A percentile compares a stretch with the other conserved stretches of the same genome.
Evolutionary conservation across 1,140 invertebrate species (phyloP).

Genomic region (Leptinotarsa undecemlineata): DNA sequence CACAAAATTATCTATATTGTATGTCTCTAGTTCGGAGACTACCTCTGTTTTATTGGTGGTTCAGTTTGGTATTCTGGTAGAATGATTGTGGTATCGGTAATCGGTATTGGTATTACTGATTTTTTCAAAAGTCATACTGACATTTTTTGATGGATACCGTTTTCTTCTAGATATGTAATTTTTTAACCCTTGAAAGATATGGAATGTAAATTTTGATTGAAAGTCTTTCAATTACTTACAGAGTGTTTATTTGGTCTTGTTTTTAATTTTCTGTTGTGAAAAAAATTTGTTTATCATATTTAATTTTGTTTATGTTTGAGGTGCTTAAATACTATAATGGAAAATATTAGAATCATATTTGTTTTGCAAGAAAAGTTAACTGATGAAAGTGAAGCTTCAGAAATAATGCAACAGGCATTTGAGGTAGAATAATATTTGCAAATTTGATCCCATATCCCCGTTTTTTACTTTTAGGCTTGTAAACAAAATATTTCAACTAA

Average conservation of each 20-base stretch:
- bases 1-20: too few relatives aligned
- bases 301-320: neutral
- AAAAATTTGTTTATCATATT: neutral
- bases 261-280: neutral
- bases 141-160: neutral
- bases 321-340: slow-evolving; percentile 26
- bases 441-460: neutral
- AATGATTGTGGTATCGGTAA: too few relatives aligned
- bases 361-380: slow-evolving; percentile 49
- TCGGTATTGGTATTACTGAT: too few relatives aligned
- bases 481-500: slow-evolving; percentile 55
- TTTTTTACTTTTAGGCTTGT: slow-evolving; percentile 57
- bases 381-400: slow-evolving; percentile 52
- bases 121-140: too few relatives aligned
- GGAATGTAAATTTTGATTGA: too few relatives aligned
- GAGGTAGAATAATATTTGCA: slow-evolving; percentile 43
- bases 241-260: neutral
- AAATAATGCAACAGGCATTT: slow-evolving; percentile 57
- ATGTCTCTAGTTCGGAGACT: too few relatives aligned
- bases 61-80: too few relatives aligned
- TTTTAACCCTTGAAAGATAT: too few relatives aligned
- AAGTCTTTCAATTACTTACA: too few relatives aligned
- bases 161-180: neutral
- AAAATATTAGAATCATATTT: slow-evolving; percentile 47
- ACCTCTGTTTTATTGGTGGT: too few relatives aligned